phyloP scores from a whole-genome alignment of 1,140 invertebrate genomes.

The Yoshiicerus persimilis region DNA sequence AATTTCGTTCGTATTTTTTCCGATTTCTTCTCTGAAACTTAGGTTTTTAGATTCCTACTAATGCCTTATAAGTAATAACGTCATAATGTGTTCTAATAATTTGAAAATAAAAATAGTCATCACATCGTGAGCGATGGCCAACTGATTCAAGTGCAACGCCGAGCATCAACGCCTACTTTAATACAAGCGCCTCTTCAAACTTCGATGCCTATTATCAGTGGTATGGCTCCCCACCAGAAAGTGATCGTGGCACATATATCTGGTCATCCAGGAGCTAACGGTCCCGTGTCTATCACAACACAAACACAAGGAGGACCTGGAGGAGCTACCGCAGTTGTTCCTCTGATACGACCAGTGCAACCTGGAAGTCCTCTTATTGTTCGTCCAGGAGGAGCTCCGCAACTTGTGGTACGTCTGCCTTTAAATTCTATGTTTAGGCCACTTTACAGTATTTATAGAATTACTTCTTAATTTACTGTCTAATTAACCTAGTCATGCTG shows the following conservation, averaged over 20 bases:
- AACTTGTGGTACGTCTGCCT: slow-evolving; percentile 30
- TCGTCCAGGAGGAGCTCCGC: not conserved
- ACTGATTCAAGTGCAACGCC: slow-evolving; percentile 40
- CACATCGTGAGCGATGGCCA: slow-evolving; percentile 29
- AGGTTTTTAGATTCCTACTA: too few species aligned
- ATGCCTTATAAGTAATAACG: too few species aligned
- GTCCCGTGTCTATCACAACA: not conserved
- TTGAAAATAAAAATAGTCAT: not conserved
- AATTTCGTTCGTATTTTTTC: not conserved
- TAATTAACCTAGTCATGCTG: not conserved
- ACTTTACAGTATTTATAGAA: too few species aligned
- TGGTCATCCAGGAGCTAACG: not conserved
- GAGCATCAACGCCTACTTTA: slow-evolving; percentile 41
- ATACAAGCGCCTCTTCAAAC: slow-evolving; percentile 27
- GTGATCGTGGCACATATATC: slow-evolving; percentile 43
- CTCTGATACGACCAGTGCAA: slow-evolving; percentile 40
- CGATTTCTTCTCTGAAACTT: too few species aligned
- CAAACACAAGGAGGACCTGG: not conserved
- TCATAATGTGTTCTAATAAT: too few species aligned
- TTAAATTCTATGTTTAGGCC: not conserved
- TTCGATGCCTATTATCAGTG: slow-evolving; percentile 29
- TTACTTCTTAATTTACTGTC: not conserved
- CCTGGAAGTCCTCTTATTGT: slow-evolving; percentile 38
- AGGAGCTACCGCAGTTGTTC: slow-evolving; percentile 20
- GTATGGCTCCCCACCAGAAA: slow-evolving; percentile 39